Evolutionary conservation across 2,888 invertebrate genomes (phyloP), one percentile per base, ranked within the genome.

Genomic region (Lasioglossum lativentre): DNA sequence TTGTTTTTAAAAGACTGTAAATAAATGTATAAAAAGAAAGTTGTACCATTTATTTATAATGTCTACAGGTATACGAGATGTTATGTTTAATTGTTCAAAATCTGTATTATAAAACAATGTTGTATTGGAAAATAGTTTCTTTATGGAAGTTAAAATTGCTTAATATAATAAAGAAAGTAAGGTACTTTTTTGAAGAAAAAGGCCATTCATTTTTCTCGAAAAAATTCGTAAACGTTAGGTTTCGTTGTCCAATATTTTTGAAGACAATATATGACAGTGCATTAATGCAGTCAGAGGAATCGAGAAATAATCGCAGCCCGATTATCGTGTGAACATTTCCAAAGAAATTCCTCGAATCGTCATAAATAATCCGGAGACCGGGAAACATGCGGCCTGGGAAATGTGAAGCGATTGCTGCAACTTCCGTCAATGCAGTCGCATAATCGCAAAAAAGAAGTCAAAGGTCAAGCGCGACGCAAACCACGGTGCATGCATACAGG

Each of bases 381-480:
- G 71, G 34, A 59, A 68, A 68, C 86, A 85, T 85, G 83, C 80
- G 78, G 80, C 52, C 30, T 74, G 71, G n/a, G 38, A 80, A 75
- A 82, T 30, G 34, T 30, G 74, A 84, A 84, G 59, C 70, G 40
- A 66, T 79, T 66, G 40, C 75, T 30, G 74, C 79, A 59, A 78
- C 76, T 80, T 86, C 77, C 76, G 82, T 56, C 47, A 86, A 59
- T 66, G 59, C 34, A 72, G 16, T 72, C 79, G 77, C 14, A 47
- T 71, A 82, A 79, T 75, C 78, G 74, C 52, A 73, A 83, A 86
- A 75, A 82, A 70, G 45, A 45, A 66, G 82, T 86, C 86, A 86
- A 14, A 52, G 80, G 86, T 86, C 80, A 80, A 86, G 71, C 66
- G 40, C 42, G n/a, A 75, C 16, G 47, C 45, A 70, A 79, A 73